Conservation (phyloP, 2,797 vertebrate genomes). For the Siniperca undulata region DNA sequence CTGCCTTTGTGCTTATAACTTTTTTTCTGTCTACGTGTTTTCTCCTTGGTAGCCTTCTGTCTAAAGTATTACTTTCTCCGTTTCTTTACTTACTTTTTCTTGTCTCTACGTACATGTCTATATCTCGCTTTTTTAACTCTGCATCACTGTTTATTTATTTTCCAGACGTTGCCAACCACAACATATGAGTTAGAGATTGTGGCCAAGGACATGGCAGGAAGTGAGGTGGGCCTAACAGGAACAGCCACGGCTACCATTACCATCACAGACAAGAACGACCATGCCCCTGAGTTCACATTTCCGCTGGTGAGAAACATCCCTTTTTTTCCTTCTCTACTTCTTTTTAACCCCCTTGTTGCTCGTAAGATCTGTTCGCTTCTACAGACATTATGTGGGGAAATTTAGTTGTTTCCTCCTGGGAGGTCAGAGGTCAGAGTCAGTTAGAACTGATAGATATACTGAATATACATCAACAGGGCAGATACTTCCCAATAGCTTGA, state of each 20-base stretch:
- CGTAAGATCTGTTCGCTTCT: not conserved
- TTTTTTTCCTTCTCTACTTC: not conserved
- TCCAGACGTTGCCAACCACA: conserved; percentile 93
- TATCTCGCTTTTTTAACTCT: not conserved
- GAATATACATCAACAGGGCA: not conserved
- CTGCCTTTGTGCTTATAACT: not conserved
- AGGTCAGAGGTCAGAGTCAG: conserved; percentile 33
- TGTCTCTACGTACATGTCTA: not conserved
- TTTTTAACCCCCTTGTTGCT: not conserved
- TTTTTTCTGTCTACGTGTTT: not conserved
- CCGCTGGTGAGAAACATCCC: conserved; percentile 74
- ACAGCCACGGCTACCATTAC: conserved; percentile 96
- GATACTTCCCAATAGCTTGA: not conserved
- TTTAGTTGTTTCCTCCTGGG: conserved; percentile 28
- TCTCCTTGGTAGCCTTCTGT: not conserved
- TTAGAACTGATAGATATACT: not conserved
- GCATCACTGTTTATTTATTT: conserved; percentile 24
- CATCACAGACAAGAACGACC: conserved; percentile 97
- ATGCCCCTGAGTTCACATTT: conserved; percentile 96
- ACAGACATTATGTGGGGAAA: conserved; percentile 10
- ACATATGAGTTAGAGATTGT: conserved; percentile 96
- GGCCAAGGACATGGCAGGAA: conserved; percentile 97
- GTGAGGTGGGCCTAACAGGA: conserved; percentile 93
- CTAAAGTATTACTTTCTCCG: not conserved
- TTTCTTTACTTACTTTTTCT: not conserved